Evolutionary conservation across 2,113 vertebrate genomes (phyloP).

Genomic region (Papio anubis): DNA sequence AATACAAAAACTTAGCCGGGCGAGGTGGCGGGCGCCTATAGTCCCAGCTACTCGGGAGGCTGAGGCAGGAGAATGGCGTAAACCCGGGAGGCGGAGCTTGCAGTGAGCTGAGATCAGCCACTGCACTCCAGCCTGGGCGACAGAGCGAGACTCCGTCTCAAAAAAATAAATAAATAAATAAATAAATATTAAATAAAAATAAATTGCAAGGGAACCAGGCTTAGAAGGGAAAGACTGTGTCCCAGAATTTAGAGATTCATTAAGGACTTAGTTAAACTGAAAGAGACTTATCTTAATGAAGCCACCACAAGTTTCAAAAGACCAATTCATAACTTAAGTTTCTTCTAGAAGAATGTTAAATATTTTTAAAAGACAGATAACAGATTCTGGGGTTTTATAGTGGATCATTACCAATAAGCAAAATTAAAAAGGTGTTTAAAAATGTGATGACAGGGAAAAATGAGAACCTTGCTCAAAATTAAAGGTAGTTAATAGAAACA

Average conservation of each 20-base stretch:
- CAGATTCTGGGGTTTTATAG: background rate
- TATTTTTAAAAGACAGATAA: background rate
- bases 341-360: background rate
- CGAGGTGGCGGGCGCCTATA: too few species aligned
- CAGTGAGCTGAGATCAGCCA: too few species aligned
- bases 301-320: background rate
- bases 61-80: too few species aligned
- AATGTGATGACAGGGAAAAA: background rate
- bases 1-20: too few species aligned
- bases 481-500: background rate
- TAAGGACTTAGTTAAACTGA: background rate
- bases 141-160: too few species aligned
- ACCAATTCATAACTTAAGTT: background rate
- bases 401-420: background rate
- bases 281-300: background rate
- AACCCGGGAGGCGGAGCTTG: too few species aligned
- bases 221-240: background rate
- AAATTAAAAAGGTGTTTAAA: background rate
- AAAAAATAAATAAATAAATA: too few species aligned
- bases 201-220: background rate
- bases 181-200: too few species aligned
- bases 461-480: background rate
- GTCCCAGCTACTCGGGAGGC: too few species aligned
- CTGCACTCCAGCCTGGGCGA: too few species aligned
- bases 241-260: background rate